Conservation (phyloP, 2,888 invertebrate species). For the Anorthoa munda region DNA sequence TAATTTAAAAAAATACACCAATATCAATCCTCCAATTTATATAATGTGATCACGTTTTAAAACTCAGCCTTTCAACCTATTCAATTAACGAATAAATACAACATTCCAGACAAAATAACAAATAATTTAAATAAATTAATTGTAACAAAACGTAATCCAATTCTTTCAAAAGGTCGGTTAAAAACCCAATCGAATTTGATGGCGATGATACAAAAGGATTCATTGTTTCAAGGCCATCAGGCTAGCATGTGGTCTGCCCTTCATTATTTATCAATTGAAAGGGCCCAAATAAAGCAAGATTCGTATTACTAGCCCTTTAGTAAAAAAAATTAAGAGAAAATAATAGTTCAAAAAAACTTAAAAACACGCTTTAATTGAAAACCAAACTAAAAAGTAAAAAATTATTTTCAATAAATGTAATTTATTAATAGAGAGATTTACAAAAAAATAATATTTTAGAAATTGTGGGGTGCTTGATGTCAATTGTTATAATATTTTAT, state of each 20-base stretch:
- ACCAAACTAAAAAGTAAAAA: no score
- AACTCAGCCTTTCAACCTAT: conserved; percentile 29
- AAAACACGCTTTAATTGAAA: no score
- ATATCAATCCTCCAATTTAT: conserved; percentile 6
- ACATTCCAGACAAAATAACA: conserved; percentile 40
- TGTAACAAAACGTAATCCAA: conserved; percentile 47
- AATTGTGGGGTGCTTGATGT: no score
- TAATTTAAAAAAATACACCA: no score
- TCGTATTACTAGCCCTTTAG: conserved; percentile 14
- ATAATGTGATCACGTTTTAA: conserved; percentile 20
- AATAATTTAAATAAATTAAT: conserved; percentile 44
- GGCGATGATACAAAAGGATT: conserved; percentile 47
- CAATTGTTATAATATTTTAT: no score
- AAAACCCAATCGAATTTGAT: conserved; percentile 44
- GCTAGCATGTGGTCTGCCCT: conserved; percentile 55
- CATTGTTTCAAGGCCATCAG: conserved; percentile 49
- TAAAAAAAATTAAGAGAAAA: no score
- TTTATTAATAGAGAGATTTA: no score
- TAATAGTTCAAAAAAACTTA: no score
- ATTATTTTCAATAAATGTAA: no score
- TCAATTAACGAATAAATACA: conserved; percentile 46
- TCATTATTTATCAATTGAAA: conserved; percentile 50
- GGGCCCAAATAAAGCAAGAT: conserved; percentile 27
- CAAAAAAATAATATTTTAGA: no score
- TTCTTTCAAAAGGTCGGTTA: conserved; percentile 30